Evolutionary conservation across 1,140 invertebrate genomes (phyloP).

Genomic region (Maniola jurtina): DNA sequence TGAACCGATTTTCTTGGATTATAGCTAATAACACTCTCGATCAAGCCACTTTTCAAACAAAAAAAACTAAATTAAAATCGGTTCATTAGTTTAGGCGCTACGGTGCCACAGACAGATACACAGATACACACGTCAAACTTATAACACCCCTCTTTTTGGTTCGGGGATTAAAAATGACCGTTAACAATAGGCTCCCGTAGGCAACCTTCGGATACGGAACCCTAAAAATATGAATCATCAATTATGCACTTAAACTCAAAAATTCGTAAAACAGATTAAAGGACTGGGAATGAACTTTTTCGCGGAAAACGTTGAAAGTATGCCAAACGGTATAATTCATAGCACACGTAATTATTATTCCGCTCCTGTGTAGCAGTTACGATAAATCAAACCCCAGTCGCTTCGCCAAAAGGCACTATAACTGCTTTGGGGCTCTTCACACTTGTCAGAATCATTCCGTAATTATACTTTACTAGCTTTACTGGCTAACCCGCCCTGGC

Average conservation of each 20-base stretch:
- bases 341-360: constrained; percentile 15
- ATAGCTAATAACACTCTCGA: too few species aligned
- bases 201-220: too few species aligned
- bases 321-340: constrained; percentile 18
- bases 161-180: too few species aligned
- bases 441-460: background rate
- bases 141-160: too few species aligned
- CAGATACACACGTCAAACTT: too few species aligned
- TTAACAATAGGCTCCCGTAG: too few species aligned
- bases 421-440: constrained; percentile 15
- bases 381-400: constrained; percentile 17
- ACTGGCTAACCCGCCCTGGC: background rate
- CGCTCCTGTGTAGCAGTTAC: constrained; percentile 17
- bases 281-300: constrained; percentile 3
- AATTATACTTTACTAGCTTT: background rate
- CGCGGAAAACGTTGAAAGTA: constrained; percentile 5
- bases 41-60: too few species aligned
- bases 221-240: background rate
- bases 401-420: constrained; percentile 19
- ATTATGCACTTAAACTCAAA: background rate
- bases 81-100: too few species aligned
- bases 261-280: constrained; percentile 6
- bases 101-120: too few species aligned
- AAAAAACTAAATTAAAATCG: too few species aligned
- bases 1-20: too few species aligned